Base-by-base conservation (phyloP, 2,797 vertebrate species). In the Microctenopoma steveboyesi region DNA sequence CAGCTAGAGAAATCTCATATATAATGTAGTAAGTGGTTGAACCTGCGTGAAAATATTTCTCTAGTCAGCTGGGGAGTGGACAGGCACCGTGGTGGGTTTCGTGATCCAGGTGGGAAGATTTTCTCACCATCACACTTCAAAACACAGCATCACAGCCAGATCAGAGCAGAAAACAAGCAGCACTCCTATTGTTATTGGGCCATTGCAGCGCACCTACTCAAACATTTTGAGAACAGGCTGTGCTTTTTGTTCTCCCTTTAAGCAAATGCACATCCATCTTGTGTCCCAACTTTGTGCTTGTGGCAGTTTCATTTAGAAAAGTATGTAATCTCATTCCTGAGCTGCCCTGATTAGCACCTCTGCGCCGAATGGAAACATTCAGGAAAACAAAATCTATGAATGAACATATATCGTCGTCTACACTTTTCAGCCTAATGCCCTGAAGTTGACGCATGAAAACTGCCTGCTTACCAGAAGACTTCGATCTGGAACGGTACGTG, bases 281-380 rank as follows among this genome's bases (percentile, higher is more conserved):
- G 35, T 42, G 50, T 78, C 48, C 49, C 46, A 48, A 65, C 64
- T 35, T 35, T 8, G 33, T 35, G 33, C 33, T 66, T 28, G 49
- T 51, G n/a, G 40, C 25, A 0, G 22, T 52, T 30, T 56, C 33
- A 8, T 50, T 78, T 55, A 56, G 62, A 67, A 25, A 75, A 76
- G 33, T 27, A 43, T 60, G 37, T 60, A 70, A 74, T 76, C 74
- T 72, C 48, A 39, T 74, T 66, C 48, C 53, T 59, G 66, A 68
- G 64, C 63, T 69, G 52, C 49, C 65, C 45, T 50, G 43, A 70
- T 72, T 72, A 69, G 48, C 14, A 52, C 4, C 33, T 42, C 55
- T 15, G 43, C 15, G 10, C 3, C 14, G 7, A 25, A 25, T 18
- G 1, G 56, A 39, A 46, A 2, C 27, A 40, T 18, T 25, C 12